phyloP scores from a whole-genome alignment of 2,797 vertebrate species.

The Arrhamphus sclerolepis region DNA sequence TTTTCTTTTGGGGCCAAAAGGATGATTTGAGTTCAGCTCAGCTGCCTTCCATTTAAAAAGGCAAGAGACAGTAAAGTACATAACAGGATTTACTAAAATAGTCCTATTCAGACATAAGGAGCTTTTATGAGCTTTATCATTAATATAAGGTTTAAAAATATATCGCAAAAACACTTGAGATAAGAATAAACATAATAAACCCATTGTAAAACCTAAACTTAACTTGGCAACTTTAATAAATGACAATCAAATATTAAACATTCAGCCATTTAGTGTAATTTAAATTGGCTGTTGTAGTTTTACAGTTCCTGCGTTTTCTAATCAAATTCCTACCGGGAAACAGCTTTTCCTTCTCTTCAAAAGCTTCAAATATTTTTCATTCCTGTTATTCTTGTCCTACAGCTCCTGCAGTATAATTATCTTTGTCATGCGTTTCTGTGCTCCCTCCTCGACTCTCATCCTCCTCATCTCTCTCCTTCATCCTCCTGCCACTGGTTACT shows the following conservation, averaged over 20 bases:
- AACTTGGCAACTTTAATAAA: too few relatives aligned
- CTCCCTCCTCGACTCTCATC: slow-evolving; percentile 6
- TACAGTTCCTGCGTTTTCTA: neutral
- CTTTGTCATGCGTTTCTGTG: neutral
- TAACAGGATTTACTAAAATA: too few relatives aligned
- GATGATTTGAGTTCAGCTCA: too few relatives aligned
- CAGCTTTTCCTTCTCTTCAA: neutral
- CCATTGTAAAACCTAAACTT: too few relatives aligned
- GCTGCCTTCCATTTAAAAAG: too few relatives aligned
- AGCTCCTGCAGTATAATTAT: neutral
- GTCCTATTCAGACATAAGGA: too few relatives aligned
- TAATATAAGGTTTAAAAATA: too few relatives aligned
- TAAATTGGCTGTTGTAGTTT: neutral
- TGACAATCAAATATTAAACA: neutral
- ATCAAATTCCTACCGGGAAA: neutral
- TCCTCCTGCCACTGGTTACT: slow-evolving; percentile 43
- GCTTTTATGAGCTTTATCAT: too few relatives aligned
- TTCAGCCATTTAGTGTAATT: neutral
- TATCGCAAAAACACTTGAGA: too few relatives aligned
- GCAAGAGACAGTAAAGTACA: too few relatives aligned
- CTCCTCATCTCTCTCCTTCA: slow-evolving; percentile 1
- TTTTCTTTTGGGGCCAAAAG: too few relatives aligned
- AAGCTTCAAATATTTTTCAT: neutral
- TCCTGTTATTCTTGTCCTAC: slow-evolving; percentile 4
- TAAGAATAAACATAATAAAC: too few relatives aligned